Percentiles rank a stretch among this genome's conserved stretches.
Evolutionary conservation across 2,113 vertebrate species (phyloP).

Genomic region (Salvelinus sp.): DNA sequence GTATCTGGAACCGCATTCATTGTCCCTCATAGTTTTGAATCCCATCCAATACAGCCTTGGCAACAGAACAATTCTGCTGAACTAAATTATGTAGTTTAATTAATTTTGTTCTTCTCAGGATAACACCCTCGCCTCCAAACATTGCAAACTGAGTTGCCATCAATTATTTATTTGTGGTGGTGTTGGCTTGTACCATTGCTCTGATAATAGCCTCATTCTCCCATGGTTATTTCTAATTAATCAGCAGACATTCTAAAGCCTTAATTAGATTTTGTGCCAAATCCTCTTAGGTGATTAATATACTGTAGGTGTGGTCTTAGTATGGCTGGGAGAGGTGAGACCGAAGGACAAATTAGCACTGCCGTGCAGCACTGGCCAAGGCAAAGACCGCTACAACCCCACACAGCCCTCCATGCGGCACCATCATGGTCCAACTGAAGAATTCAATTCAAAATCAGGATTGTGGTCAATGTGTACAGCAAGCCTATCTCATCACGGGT

Average conservation of each 20-base stretch:
- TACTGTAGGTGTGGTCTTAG: slow-evolving; percentile 29
- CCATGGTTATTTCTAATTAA: slow-evolving; percentile 39
- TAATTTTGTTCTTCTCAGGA: background rate
- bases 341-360: slow-evolving; percentile 21
- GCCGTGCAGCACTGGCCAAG: background rate
- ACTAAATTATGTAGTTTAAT: background rate
- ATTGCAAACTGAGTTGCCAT: background rate
- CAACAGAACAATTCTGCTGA: background rate
- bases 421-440: too few relatives aligned
- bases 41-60: background rate
- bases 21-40: background rate
- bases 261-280: slow-evolving; percentile 47
- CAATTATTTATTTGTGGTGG: background rate
- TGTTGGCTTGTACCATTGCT: background rate
- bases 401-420: background rate
- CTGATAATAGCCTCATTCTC: background rate
- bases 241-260: slow-evolving; percentile 45
- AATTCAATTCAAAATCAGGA: too few relatives aligned
- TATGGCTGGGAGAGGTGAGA: slow-evolving; percentile 4
- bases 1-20: background rate
- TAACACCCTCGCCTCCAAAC: background rate
- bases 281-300: slow-evolving; percentile 56
- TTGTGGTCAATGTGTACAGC: too few relatives aligned
- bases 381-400: background rate
- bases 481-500: too few relatives aligned